Base-by-base conservation (phyloP, 2,113 vertebrate species). In the Raphicerus campestris region DNA sequence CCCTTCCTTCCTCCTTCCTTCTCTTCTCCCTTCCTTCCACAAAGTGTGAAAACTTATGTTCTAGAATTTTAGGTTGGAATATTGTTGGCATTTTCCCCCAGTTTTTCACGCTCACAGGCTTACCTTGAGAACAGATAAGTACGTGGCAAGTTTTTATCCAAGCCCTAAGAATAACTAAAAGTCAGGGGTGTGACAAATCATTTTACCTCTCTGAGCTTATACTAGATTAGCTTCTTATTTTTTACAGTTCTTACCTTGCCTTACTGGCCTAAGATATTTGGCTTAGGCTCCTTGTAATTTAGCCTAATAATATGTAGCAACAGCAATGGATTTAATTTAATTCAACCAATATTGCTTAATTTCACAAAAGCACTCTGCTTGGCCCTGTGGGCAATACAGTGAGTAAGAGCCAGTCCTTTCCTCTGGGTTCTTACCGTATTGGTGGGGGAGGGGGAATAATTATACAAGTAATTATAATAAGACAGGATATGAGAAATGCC, bases 391-490 rank as follows among this genome's bases (percentile, higher is more conserved):
- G 51, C 20, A n/a, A 87, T 82, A 85, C 22, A 90, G 47, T 22
- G 42, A 90, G 42, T 82, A 81, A 70, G 42, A 96, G 63, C 28
- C 2, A 53, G 53, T 97, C 28, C 81, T 90, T 56, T 60, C 66
- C 60, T 96, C 30, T 6, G 77, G 75, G 51, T 61, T 92, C 35
- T 92, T 66, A 53, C 10, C 85, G 45, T 75, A 32, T 95, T 88
- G 75, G 35, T 42, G 17, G 70, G 32, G 55, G 47, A 91, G 89
- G 77, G 28, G 92, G 85, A 73, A 55, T 85, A 95, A 96, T 96
- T 94, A 92, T 85, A 61, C 22, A 77, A 60, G 47, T 81, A 94
- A 84, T 92, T 97, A 87, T 30, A 92, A 90, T 95, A 94, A 93
- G 28, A 19, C 42, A 85, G 39, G 30, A 94, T 73, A 17, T 96